These are phyloP conservation scores for Pollenia labialis DNA, from an alignment of 2,888 invertebrate species.

Conservation along the genomic window DNA sequence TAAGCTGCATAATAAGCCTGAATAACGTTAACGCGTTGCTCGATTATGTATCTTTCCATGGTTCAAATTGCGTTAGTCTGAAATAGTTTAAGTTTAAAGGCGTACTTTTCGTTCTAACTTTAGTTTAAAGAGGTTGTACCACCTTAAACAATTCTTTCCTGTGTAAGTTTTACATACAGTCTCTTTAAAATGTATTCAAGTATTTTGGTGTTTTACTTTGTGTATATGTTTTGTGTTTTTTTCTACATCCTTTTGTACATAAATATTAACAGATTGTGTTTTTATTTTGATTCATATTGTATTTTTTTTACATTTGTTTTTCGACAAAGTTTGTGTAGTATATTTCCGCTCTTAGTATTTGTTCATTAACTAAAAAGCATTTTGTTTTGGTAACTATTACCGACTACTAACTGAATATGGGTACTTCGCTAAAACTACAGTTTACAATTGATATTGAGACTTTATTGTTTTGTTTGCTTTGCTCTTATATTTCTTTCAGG, in stretches of 20 bases:
- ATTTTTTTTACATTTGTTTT: slow-evolving; percentile 9
- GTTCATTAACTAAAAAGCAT: slow-evolving; percentile 66
- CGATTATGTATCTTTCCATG: too few relatives aligned
- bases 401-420: slow-evolving; percentile 23
- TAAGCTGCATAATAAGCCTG: too few relatives aligned
- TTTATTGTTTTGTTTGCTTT: slow-evolving; percentile 58
- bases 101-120: neutral
- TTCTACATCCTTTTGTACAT: slow-evolving; percentile 34
- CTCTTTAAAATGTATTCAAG: neutral
- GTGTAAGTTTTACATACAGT: neutral
- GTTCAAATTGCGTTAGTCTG: too few relatives aligned
- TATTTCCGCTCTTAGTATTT: slow-evolving; percentile 57
- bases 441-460: slow-evolving; percentile 56
- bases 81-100: neutral
- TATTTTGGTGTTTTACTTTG: slow-evolving; percentile 8
- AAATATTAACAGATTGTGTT: slow-evolving; percentile 35
- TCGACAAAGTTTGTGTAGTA: neutral
- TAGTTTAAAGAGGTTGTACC: neutral
- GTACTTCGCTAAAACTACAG: slow-evolving; percentile 24
- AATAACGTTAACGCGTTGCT: too few relatives aligned
- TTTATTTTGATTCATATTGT: slow-evolving; percentile 36
- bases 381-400: slow-evolving; percentile 40
- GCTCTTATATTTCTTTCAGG: slow-evolving; percentile 22
- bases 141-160: neutral
- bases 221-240: neutral